Conservation (phyloP, 2,113 vertebrate species). For the Zosterops japonicus region DNA sequence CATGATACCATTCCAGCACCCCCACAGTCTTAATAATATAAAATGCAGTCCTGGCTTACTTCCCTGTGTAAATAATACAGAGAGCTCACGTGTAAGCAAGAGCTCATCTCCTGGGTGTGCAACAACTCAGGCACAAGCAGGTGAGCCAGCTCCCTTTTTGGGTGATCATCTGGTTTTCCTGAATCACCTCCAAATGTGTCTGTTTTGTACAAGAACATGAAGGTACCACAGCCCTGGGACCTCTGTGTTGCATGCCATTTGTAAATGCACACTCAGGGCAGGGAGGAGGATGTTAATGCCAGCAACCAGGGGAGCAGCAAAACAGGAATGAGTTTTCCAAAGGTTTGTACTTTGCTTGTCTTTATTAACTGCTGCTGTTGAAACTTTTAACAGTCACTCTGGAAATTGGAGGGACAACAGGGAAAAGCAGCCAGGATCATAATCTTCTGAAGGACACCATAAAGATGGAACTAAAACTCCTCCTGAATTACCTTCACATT, state of each 20-base stretch:
- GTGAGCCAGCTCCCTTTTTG: neutral
- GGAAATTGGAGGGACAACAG: neutral
- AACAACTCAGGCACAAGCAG: neutral
- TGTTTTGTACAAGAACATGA: rapidly evolving
- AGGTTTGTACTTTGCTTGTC: slow-evolving; percentile 16
- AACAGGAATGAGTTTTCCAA: neutral
- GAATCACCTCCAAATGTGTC: neutral
- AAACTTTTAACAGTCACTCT: neutral
- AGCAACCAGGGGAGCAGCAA: neutral
- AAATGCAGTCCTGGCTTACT: neutral
- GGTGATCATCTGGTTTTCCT: neutral
- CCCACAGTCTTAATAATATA: neutral
- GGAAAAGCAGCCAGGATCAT: slow-evolving; percentile 10
- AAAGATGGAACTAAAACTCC: slow-evolving; percentile 42
- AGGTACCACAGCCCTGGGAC: neutral
- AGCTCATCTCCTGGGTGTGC: neutral
- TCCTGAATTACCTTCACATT: slow-evolving; percentile 30
- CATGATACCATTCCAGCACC: no score
- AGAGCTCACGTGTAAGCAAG: rapidly evolving
- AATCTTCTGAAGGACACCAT: slow-evolving; percentile 29
- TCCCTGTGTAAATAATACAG: neutral
- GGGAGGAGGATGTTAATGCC: neutral
- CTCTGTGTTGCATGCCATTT: rapidly evolving
- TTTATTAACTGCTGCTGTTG: slow-evolving; percentile 6
- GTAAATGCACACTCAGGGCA: rapidly evolving